Conservation (phyloP, 2,113 vertebrate genomes). For the Onychostoma macrolepis region DNA sequence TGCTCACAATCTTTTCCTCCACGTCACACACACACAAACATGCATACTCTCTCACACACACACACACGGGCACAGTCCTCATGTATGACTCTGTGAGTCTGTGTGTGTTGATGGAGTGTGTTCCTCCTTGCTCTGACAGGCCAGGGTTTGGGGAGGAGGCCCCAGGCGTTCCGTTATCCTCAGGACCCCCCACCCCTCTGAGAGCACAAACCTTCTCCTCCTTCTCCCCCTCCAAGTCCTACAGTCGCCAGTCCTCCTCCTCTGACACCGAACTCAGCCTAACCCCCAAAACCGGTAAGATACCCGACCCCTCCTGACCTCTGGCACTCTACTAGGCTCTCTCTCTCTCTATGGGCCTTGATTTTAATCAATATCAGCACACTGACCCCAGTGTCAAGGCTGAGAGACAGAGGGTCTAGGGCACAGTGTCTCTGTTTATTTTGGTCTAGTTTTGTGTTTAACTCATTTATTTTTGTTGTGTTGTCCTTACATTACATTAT, state of each 20-base stretch:
- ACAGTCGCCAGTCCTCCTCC: constrained; percentile 99
- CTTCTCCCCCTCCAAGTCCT: constrained; percentile 99
- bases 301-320: constrained; percentile 51
- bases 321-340: constrained; percentile 41
- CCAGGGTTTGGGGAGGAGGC: constrained; percentile 97
- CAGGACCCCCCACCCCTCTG: constrained; percentile 99
- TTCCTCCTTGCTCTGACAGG: constrained; percentile 98
- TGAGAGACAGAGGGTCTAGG: constrained; percentile 9
- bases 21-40: constrained; percentile 27
- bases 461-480: constrained; percentile 57
- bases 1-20: constrained; percentile 59
- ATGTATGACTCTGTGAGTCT: constrained; percentile 50
- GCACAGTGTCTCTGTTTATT: constrained; percentile 53
- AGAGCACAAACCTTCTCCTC: constrained; percentile 99
- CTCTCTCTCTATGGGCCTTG: neutral
- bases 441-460: constrained; percentile 60
- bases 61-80: constrained; percentile 53
- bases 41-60: constrained; percentile 10
- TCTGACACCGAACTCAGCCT: constrained; percentile 99
- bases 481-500: neutral
- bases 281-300: constrained; percentile 99
- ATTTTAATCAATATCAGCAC: neutral
- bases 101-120: constrained; percentile 78
- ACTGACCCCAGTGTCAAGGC: neutral
- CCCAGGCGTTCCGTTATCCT: constrained; percentile 90